A percentile compares a stretch with the other conserved stretches of the same genome.
These are phyloP conservation scores for Orchestia grillus DNA, from an alignment of 1,140 invertebrate species.

Conservation along the genomic window DNA sequence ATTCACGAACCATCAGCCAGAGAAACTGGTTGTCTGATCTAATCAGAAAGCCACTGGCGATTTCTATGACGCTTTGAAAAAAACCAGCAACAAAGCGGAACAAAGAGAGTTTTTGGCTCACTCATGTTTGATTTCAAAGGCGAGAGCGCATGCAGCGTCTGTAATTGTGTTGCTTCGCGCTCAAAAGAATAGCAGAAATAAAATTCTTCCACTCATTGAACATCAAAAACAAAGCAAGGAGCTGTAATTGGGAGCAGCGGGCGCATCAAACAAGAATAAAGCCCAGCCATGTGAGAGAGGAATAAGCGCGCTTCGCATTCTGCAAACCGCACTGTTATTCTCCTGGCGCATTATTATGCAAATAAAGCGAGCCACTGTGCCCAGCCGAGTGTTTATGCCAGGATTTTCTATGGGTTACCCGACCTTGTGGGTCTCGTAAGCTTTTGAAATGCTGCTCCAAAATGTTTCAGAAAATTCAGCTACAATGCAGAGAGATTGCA, in stretches of 20 bases:
- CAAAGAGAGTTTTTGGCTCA: neutral
- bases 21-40: neutral
- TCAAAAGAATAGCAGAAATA: neutral
- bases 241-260: slow-evolving; percentile 19
- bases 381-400: slow-evolving; percentile 29
- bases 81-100: neutral
- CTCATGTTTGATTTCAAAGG: slow-evolving; percentile 5
- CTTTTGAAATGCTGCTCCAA: slow-evolving; percentile 47
- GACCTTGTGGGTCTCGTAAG: slow-evolving; percentile 52
- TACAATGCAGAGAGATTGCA: slow-evolving; percentile 14
- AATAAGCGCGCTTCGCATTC: slow-evolving; percentile 26
- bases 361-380: slow-evolving; percentile 47
- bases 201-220: slow-evolving; percentile 31
- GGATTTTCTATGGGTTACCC: slow-evolving; percentile 55
- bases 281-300: slow-evolving; percentile 5
- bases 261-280: slow-evolving; percentile 37
- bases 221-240: slow-evolving; percentile 31
- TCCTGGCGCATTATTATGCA: slow-evolving; percentile 44
- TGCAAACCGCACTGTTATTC: slow-evolving; percentile 55
- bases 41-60: neutral
- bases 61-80: neutral
- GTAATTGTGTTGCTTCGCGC: slow-evolving; percentile 29
- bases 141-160: slow-evolving; percentile 22
- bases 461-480: slow-evolving; percentile 34
- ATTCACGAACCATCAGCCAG: neutral